Percentiles rank a stretch among this genome's conserved stretches.
Evolutionary conservation across 2,888 invertebrate genomes (phyloP).

Genomic region (Drosophila cracens): DNA sequence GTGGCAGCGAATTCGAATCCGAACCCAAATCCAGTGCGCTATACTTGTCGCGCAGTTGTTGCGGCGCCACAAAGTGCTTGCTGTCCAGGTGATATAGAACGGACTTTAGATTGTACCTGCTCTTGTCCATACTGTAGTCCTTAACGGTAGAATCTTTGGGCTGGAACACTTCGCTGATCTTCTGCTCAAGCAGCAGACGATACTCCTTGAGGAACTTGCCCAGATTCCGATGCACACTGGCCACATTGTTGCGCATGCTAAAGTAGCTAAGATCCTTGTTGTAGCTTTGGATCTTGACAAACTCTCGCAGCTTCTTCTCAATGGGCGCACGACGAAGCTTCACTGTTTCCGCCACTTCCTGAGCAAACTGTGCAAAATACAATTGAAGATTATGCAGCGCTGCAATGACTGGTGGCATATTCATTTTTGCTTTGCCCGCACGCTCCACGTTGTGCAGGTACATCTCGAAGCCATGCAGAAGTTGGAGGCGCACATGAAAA

Average conservation of each 20-base stretch:
- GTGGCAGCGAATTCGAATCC: slow-evolving; percentile 38
- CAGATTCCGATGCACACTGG: slow-evolving; percentile 94
- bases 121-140: slow-evolving; percentile 80
- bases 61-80: slow-evolving; percentile 81
- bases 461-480: slow-evolving; percentile 93
- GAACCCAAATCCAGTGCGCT: slow-evolving; percentile 14
- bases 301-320: slow-evolving; percentile 96
- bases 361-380: slow-evolving; percentile 93
- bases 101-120: slow-evolving; percentile 78
- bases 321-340: slow-evolving; percentile 91
- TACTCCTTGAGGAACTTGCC: slow-evolving; percentile 95
- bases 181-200: slow-evolving; percentile 86
- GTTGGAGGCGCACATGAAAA: slow-evolving; percentile 91
- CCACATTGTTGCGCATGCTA: slow-evolving; percentile 95
- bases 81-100: slow-evolving; percentile 79
- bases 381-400: slow-evolving; percentile 92
- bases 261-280: slow-evolving; percentile 97
- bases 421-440: slow-evolving; percentile 37
- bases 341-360: slow-evolving; percentile 88
- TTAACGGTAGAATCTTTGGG: slow-evolving; percentile 83
- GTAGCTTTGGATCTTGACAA: slow-evolving; percentile 97
- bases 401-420: slow-evolving; percentile 85
- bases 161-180: slow-evolving; percentile 83
- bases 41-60: slow-evolving; percentile 70
- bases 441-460: slow-evolving; percentile 88